These are phyloP conservation scores for Catharus fuscescens DNA, from an alignment of 2,113 vertebrate species.

Conservation along the genomic window DNA sequence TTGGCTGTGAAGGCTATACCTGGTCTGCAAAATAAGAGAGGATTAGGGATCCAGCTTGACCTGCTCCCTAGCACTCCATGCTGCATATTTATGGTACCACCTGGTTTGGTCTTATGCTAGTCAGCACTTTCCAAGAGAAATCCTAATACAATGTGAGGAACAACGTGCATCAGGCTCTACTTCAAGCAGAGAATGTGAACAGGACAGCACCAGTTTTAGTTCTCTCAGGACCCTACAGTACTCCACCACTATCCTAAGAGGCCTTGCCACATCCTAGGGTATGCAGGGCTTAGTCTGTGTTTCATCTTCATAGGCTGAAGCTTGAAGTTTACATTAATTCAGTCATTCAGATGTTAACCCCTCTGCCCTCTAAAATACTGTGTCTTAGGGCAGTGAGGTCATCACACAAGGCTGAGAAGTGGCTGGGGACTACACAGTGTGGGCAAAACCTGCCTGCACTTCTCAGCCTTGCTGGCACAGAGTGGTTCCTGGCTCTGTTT, in stretches of 20 bases:
- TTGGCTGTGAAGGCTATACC: neutral
- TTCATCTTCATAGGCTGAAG: neutral
- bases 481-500: neutral
- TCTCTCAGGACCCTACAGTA: neutral
- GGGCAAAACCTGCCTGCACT: neutral
- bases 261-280: neutral
- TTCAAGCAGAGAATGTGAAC: neutral
- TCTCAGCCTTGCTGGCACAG: neutral
- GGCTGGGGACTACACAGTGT: neutral
- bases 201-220: neutral
- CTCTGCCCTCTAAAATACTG: neutral
- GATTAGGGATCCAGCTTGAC: neutral
- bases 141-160: neutral
- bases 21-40: neutral
- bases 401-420: neutral
- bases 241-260: neutral
- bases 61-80: neutral
- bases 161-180: neutral
- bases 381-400: neutral
- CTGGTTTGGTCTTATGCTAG: neutral
- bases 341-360: neutral
- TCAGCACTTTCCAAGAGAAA: neutral
- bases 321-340: neutral
- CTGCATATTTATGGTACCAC: neutral
- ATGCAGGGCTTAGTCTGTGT: fast-evolving